Conservation (phyloP, 2,797 vertebrate genomes). For the Tympanoctomys barrerae region DNA sequence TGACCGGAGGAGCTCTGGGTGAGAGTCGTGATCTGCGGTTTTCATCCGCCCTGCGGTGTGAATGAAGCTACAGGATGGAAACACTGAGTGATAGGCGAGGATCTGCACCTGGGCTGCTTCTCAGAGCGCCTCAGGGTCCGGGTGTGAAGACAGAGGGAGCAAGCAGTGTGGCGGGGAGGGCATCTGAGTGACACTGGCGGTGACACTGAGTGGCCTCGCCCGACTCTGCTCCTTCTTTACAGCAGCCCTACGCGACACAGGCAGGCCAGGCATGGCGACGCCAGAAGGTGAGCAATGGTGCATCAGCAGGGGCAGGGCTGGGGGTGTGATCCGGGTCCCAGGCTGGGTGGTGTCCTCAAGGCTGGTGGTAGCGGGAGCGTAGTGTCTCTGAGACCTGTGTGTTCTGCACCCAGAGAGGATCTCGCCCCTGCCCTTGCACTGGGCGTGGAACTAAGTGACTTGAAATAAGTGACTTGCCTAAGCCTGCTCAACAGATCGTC, state of each 20-base stretch:
- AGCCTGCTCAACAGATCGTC: neutral
- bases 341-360: neutral
- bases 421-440: neutral
- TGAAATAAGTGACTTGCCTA: neutral
- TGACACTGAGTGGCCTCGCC: neutral
- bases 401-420: neutral
- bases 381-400: neutral
- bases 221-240: neutral
- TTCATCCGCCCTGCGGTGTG: neutral
- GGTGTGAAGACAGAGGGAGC: neutral
- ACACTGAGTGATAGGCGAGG: neutral
- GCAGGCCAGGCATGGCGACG: neutral
- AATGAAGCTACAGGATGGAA: neutral
- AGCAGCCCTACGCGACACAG: neutral
- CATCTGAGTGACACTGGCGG: neutral
- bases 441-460: neutral
- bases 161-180: neutral
- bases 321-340: neutral
- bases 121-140: rapidly evolving
- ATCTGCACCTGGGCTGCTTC: neutral
- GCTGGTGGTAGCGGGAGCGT: neutral
- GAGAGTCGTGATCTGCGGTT: neutral
- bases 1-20: neutral
- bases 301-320: neutral
- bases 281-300: neutral